Evolutionary conservation across 2,888 invertebrate genomes (phyloP).

Genomic region (Seira ritae): DNA sequence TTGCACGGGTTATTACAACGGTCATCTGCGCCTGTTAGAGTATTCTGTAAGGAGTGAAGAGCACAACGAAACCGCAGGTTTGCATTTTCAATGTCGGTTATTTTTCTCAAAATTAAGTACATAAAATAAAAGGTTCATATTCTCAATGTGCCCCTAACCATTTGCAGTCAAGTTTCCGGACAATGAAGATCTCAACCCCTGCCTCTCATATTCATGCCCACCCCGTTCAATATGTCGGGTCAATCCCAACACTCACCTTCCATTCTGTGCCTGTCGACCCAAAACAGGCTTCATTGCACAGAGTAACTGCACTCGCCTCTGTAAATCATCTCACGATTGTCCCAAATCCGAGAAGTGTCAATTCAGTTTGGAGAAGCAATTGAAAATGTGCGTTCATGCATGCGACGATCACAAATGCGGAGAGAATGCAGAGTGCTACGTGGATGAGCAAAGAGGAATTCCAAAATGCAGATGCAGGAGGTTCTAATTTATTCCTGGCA

Average conservation of each 20-base stretch:
- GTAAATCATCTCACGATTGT: constrained; percentile 47
- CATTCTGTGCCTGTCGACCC: constrained; percentile 43
- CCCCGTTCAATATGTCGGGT: constrained; percentile 39
- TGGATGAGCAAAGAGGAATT: constrained; percentile 36
- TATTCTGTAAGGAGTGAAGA: constrained; percentile 36
- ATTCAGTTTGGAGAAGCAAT: constrained; percentile 28
- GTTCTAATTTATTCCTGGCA: constrained; percentile 6
- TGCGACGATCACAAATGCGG: constrained; percentile 52
- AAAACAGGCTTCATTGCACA: background rate
- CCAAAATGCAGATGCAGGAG: constrained; percentile 45
- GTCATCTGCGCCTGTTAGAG: constrained; percentile 31
- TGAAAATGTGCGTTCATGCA: constrained; percentile 44
- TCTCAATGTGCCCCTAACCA: no score
- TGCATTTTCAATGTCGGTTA: no score
- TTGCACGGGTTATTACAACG: constrained; percentile 34
- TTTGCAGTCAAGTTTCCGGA: constrained; percentile 45
- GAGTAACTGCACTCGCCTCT: constrained; percentile 43
- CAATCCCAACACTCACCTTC: constrained; percentile 43
- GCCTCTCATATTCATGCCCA: constrained; percentile 35
- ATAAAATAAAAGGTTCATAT: no score
- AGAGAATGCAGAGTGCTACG: constrained; percentile 44
- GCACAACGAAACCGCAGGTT: constrained; percentile 39
- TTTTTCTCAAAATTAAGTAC: no score
- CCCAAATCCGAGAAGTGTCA: constrained; percentile 57
- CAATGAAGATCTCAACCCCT: constrained; percentile 43